Evolutionary conservation across 2,888 invertebrate genomes (phyloP).

Genomic region (Drosophila lutescens): DNA sequence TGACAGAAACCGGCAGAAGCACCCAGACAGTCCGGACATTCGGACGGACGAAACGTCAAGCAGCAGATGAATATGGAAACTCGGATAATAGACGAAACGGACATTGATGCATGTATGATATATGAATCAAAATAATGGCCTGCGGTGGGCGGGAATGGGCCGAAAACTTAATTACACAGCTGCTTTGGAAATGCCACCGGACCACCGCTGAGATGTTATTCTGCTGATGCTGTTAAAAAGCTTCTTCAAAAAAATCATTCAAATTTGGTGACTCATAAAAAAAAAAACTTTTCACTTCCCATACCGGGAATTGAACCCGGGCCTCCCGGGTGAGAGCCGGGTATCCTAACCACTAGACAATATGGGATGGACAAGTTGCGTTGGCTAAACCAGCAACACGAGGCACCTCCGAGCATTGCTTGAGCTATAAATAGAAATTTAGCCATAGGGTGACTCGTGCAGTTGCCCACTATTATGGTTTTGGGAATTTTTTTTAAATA

Average conservation of each 20-base stretch:
- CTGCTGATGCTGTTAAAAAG: not conserved
- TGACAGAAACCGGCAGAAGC: conserved; percentile 23
- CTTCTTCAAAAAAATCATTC: not conserved
- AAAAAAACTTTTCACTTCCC: conserved; percentile 46
- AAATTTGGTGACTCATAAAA: no score
- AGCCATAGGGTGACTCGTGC: conserved; percentile 9
- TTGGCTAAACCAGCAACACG: not conserved
- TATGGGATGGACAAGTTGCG: conserved; percentile 55
- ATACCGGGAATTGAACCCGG: conserved; percentile 76
- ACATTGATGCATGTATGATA: conserved; percentile 29
- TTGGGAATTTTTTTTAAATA: not conserved
- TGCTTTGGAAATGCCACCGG: no score
- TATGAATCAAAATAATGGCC: conserved; percentile 15
- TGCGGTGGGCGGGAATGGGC: not conserved
- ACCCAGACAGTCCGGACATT: conserved; percentile 6
- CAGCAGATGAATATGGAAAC: conserved; percentile 15
- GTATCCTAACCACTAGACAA: conserved; percentile 78
- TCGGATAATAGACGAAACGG: conserved; percentile 23
- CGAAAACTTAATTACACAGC: not conserved
- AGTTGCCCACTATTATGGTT: not conserved
- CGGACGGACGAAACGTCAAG: not conserved
- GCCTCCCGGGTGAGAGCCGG: conserved; percentile 75
- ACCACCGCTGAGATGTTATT: not conserved
- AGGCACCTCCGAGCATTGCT: not conserved
- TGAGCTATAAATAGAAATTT: conserved; percentile 9